phyloP scores from a whole-genome alignment of 2,113 vertebrate species.

The Nyctereutes procyonoides region DNA sequence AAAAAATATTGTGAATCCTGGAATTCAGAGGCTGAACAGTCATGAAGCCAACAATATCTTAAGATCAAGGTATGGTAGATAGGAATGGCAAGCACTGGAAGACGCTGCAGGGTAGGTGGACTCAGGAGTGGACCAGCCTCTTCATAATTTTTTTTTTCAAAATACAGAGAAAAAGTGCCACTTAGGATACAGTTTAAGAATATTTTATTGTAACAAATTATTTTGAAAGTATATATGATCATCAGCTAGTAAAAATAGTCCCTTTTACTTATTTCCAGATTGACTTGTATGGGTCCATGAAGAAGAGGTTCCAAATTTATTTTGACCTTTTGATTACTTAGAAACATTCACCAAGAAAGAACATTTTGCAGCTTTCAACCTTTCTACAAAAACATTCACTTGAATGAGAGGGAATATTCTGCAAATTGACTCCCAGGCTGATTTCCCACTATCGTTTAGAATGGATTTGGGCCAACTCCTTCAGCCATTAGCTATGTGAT shows the following conservation, averaged over 20 bases:
- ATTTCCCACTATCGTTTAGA: constrained; percentile 56
- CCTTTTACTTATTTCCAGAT: constrained; percentile 5
- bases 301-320: constrained; percentile 25
- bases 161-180: not conserved
- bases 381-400: constrained; percentile 61
- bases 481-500: constrained; percentile 66
- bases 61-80: not conserved
- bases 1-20: not conserved
- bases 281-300: not conserved
- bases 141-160: not conserved
- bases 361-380: constrained; percentile 52
- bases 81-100: not conserved
- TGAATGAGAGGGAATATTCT: constrained; percentile 49
- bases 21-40: not conserved
- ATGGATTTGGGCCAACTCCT: constrained; percentile 50
- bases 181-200: not conserved
- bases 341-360: not conserved
- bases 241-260: not conserved
- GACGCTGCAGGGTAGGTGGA: too few relatives aligned
- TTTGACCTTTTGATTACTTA: constrained; percentile 51
- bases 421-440: constrained; percentile 67
- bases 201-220: not conserved
- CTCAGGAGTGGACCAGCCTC: rapidly evolving
- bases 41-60: not conserved
- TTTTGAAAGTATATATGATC: not conserved